Base-by-base conservation (phyloP, 2,113 vertebrate genomes). In the Camelus bactrianus region DNA sequence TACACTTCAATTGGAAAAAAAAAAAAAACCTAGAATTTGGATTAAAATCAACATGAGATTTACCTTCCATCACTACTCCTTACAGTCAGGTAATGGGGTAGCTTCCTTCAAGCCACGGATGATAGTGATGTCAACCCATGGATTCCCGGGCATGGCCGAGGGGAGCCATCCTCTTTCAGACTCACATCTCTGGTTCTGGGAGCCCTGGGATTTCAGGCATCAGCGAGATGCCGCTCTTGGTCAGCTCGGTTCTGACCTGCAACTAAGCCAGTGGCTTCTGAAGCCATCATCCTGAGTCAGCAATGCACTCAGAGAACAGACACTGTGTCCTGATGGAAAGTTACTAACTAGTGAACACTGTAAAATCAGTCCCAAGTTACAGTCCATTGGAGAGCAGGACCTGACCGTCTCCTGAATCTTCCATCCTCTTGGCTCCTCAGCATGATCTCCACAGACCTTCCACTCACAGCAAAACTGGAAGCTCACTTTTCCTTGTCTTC, bases 281-380 rank as follows among this genome's bases (percentile, higher is more conserved):
- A 8, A 32, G 28, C 2, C 28, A 62, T 79, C 0, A 0, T 26
- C 5, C 11, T 5, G 64, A 48, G 26, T 48, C 24, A 20, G 17
- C 3, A n/a, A n/a, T 54, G 4, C 0, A n/a, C 17, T 48, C 13
- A 24, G 17, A 82, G 52, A 15, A 48, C 5, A 15, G 15, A 15
- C 5, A 14, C 35, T 22, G 0, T 1, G 20, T 20, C 24, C 6
- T 0, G 20, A 4, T 67, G 54, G 46, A 58, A 60, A 46, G 4
- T 58, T 5, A 32, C 32, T 22, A 28, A 20, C 17, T 20, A 54
- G 6, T 28, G 20, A 42, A 64, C 35, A 17, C 0, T 16, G 13
- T 19, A 17, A 10, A 79, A 15, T 60, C 24, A 72, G 14, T 15
- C 9, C n/a, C 6, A 91, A 60, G 35, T 64, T 17, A 16, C 32